These are phyloP conservation scores for Melipona quadrifasciata DNA, from an alignment of 1,140 invertebrate species.

Conservation along the genomic window DNA sequence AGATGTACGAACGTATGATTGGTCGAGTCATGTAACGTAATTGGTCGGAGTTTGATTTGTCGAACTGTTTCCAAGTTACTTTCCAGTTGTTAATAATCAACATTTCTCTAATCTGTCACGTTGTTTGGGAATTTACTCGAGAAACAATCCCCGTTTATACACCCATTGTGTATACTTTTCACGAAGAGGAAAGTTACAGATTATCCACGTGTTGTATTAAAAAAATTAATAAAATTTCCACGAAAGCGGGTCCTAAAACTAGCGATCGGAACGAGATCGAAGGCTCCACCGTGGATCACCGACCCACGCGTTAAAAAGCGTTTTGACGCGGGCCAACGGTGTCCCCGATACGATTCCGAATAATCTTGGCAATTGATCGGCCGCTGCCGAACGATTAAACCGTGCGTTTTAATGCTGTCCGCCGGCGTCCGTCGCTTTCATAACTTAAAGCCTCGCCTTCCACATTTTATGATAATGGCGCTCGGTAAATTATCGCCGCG, in stretches of 20 bases:
- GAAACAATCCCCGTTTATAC: too few species aligned
- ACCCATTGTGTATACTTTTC: too few species aligned
- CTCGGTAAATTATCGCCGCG: slow-evolving; percentile 61
- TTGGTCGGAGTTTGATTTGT: not conserved
- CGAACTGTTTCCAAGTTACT: not conserved
- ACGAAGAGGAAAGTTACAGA: not conserved
- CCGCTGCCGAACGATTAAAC: slow-evolving; percentile 56
- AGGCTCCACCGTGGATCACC: not conserved
- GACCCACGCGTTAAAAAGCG: slow-evolving; percentile 27
- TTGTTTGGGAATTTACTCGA: not conserved
- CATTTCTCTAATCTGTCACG: too few species aligned
- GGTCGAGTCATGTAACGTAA: not conserved
- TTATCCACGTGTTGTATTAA: not conserved
- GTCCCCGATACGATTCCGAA: slow-evolving; percentile 65
- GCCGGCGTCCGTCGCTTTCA: slow-evolving; percentile 56
- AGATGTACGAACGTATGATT: not conserved
- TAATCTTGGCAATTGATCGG: slow-evolving; percentile 68
- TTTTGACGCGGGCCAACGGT: not conserved
- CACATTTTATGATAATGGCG: slow-evolving; percentile 63
- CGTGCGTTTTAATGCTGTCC: slow-evolving; percentile 59
- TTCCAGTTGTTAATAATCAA: too few species aligned
- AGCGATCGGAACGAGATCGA: slow-evolving; percentile 19
- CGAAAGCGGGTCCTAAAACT: not conserved
- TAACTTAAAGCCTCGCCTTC: slow-evolving; percentile 62
- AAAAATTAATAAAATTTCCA: not conserved